Conservation (phyloP, 2,113 vertebrate species). For the Cariama cristata region DNA sequence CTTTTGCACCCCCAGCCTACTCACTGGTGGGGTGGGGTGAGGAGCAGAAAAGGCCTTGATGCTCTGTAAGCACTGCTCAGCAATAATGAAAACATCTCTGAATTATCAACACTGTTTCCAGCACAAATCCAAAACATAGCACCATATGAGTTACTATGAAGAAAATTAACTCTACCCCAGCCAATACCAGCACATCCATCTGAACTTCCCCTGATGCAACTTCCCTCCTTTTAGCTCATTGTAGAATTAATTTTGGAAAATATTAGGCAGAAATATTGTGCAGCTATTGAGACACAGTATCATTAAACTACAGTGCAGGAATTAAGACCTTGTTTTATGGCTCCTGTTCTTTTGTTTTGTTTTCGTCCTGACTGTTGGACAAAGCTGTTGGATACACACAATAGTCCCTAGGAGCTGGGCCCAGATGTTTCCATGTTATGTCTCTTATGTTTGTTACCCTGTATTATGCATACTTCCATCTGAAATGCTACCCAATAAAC, state of each 20-base stretch:
- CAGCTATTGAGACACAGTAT: not conserved
- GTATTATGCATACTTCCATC: not conserved
- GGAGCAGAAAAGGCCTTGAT: no score
- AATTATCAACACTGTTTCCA: no score
- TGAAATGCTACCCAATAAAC: not conserved
- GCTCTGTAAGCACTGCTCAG: no score
- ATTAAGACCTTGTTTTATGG: not conserved
- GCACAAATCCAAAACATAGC: no score
- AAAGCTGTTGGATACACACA: not conserved
- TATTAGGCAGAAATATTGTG: not conserved
- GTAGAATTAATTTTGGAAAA: not conserved
- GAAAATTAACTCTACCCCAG: no score
- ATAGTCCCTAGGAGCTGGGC: not conserved
- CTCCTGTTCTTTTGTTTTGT: not conserved
- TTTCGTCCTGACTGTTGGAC: not conserved
- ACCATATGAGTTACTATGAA: no score
- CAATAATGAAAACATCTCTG: no score
- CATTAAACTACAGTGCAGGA: not conserved
- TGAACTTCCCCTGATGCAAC: not conserved
- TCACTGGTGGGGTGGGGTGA: no score
- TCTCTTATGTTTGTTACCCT: not conserved
- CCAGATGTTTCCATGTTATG: not conserved
- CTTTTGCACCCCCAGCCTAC: no score
- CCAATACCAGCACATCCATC: no score
- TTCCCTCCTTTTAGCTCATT: not conserved